Conservation (phyloP, 2,888 invertebrate genomes). For the Clostera curtula region DNA sequence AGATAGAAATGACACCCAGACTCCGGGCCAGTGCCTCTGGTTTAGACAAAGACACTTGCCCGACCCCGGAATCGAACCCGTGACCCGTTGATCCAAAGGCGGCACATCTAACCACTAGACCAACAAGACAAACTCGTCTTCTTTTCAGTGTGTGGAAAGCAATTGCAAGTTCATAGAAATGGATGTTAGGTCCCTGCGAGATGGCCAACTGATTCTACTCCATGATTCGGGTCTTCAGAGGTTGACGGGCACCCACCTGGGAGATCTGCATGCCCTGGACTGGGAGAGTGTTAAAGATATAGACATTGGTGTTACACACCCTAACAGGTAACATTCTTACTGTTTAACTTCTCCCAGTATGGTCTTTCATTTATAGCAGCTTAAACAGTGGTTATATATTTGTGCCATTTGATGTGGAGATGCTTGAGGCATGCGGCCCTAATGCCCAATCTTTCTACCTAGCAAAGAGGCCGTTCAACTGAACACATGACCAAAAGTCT, state of each 20-base stretch:
- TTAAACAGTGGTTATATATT: too few species aligned
- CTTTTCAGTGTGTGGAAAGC: slow-evolving; percentile 77
- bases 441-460: too few species aligned
- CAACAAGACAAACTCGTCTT: slow-evolving; percentile 2
- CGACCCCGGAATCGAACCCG: too few species aligned
- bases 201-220: slow-evolving; percentile 83
- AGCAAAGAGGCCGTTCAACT: too few species aligned
- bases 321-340: slow-evolving; percentile 71
- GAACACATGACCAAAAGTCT: too few species aligned
- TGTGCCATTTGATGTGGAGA: too few species aligned
- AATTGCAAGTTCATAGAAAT: slow-evolving; percentile 86
- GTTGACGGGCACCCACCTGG: slow-evolving; percentile 71
- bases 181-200: slow-evolving; percentile 83
- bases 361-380: background rate
- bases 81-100: too few species aligned
- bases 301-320: slow-evolving; percentile 80
- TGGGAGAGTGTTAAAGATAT: slow-evolving; percentile 78
- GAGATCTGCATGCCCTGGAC: slow-evolving; percentile 71
- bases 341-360: background rate
- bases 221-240: slow-evolving; percentile 84
- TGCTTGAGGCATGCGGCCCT: too few species aligned
- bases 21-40: too few species aligned
- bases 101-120: too few species aligned
- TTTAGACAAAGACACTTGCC: too few species aligned
- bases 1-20: too few species aligned